Conservation (phyloP, 2,113 vertebrate species). For the Carassius auratus region DNA sequence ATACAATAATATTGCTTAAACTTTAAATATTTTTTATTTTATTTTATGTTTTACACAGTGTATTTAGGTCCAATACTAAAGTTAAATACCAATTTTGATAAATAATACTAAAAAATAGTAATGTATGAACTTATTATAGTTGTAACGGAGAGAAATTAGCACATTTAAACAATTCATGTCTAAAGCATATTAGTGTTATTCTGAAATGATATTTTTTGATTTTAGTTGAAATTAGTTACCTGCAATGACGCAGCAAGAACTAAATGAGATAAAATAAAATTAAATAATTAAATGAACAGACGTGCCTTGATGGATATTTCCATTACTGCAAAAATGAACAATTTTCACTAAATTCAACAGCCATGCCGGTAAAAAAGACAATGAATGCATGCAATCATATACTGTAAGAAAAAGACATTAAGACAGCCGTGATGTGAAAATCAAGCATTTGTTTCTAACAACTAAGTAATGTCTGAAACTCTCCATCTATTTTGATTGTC, state of each 20-base stretch:
- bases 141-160: too few species aligned
- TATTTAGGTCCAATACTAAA: not conserved
- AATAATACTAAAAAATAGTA: too few species aligned
- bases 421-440: not conserved
- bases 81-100: not conserved
- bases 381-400: not conserved
- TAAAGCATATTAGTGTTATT: not conserved
- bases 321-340: not conserved
- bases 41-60: too few species aligned
- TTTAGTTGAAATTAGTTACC: not conserved
- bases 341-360: not conserved
- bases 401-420: not conserved
- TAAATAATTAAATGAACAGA: not conserved
- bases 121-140: not conserved
- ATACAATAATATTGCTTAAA: too few species aligned
- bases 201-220: not conserved
- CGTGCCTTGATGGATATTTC: not conserved
- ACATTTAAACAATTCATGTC: not conserved
- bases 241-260: not conserved
- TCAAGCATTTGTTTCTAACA: not conserved
- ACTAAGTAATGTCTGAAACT: not conserved
- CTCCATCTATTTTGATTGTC: conserved; percentile 33
- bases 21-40: too few species aligned
- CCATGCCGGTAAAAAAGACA: not conserved
- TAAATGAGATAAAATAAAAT: not conserved